Base-by-base conservation (phyloP, 2,888 invertebrate genomes). In the Dendrolimus pini region DNA sequence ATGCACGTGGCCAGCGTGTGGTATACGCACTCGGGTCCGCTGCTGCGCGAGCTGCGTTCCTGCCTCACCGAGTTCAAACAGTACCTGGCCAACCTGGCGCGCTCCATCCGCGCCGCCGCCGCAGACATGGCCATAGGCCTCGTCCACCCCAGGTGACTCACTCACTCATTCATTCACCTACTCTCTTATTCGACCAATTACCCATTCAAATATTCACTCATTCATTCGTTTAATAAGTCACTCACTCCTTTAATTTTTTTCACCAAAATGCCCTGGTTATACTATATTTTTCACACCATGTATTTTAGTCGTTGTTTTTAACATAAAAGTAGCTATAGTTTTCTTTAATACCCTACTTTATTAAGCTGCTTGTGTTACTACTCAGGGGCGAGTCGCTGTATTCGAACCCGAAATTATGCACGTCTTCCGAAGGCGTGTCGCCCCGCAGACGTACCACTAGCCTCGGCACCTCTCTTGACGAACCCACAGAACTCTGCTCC, bases 51-150 rank as follows among this genome's bases (percentile, higher is more conserved):
- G 81, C 89, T 98, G 61, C 94, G 95, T 70, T 95, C 96, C 53
- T 98, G 98, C 82, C 95, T 96, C 10, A 94, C 95, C 12, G 96
- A 97, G 86, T 98, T 98, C 83, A 96, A 96, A 78, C 96, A 96
- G 78, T 97, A 97, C 85, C 89, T 96, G 67, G 94, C 95, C 58
- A 95, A 96, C 78, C 92, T 98, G 65, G 97, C 97, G 12, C 92
- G 94, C 58, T 96, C 97, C 56, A 95, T 98, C 68, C 95, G 95
- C 66, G 94, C 95, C 58, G 98, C 98, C 58, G 98, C 98, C 52
- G 96, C 97, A 0, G 98, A 98, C 85, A 96, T 98, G 94, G 98
- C 98, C 41, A 93, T 96, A 61, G 97, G 96, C 0, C 92, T 98
- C 60, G 96, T 96, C 3, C 95, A 96, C 67, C 94, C 95, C 41